Evolutionary conservation across 1,140 invertebrate genomes (phyloP).

Genomic region (Lineus longissimus): DNA sequence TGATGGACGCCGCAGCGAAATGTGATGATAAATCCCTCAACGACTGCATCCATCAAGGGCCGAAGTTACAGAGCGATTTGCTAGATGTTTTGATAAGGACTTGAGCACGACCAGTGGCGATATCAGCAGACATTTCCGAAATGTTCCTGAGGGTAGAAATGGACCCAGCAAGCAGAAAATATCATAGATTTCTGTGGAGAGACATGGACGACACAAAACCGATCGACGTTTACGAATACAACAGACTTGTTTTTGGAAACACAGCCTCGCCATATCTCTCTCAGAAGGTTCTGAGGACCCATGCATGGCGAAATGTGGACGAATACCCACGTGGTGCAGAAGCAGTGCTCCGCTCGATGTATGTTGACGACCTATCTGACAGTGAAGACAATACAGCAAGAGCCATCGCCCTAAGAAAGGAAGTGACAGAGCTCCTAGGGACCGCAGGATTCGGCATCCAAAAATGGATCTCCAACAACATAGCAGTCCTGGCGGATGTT

Average conservation of each 20-base stretch:
- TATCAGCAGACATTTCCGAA: conserved; percentile 21
- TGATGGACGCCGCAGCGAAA: conserved; percentile 19
- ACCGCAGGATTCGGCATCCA: not conserved
- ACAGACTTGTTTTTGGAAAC: conserved; percentile 16
- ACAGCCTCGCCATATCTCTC: conserved; percentile 13
- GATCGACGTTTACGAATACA: conserved; percentile 15
- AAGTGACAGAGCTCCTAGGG: not conserved
- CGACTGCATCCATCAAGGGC: conserved; percentile 29
- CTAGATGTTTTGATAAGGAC: conserved; percentile 26
- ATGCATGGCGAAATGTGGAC: not conserved
- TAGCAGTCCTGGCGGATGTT: not conserved
- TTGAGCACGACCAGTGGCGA: conserved; percentile 17
- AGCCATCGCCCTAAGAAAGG: not conserved
- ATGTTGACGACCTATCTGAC: not conserved
- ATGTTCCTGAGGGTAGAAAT: conserved; percentile 20
- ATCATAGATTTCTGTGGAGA: conserved; percentile 16
- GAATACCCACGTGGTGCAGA: not conserved
- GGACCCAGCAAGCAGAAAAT: not conserved
- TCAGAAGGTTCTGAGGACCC: conserved; percentile 9
- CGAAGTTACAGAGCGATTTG: conserved; percentile 45
- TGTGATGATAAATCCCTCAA: conserved; percentile 12
- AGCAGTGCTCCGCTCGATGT: not conserved
- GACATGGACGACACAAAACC: not conserved
- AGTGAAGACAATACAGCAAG: not conserved
- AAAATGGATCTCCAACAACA: not conserved